These are phyloP conservation scores for Alfaro cultratus DNA, from an alignment of 2,797 vertebrate genomes.

Conservation along the genomic window DNA sequence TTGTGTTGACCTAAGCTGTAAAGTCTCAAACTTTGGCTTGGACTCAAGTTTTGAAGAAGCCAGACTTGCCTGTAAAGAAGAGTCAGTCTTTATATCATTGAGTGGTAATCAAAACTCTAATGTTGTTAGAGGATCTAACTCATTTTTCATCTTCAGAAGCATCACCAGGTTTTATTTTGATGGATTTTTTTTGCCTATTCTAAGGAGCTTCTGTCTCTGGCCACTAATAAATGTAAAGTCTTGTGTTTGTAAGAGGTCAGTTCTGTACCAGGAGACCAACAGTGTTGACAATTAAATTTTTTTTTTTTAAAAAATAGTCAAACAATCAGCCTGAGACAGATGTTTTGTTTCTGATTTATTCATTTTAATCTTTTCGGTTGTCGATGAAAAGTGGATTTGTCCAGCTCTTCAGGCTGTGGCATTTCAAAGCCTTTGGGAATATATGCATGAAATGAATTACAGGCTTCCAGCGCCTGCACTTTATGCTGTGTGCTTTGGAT, in stretches of 20 bases:
- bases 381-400: conserved; percentile 11
- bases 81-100: background rate
- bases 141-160: background rate
- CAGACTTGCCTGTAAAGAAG: background rate
- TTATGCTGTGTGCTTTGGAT: conserved; percentile 12
- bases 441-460: conserved; percentile 38
- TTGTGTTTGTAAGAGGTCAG: background rate
- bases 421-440: conserved; percentile 10
- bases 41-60: background rate
- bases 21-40: background rate
- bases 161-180: background rate
- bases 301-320: background rate
- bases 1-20: background rate
- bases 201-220: background rate
- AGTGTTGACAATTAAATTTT: background rate
- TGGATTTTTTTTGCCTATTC: too few relatives aligned
- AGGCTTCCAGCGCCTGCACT: conserved; percentile 4
- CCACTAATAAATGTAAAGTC: background rate
- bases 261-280: background rate
- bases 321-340: background rate
- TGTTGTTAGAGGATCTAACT: background rate
- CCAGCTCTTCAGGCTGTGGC: background rate
- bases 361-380: background rate
- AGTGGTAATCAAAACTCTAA: background rate
- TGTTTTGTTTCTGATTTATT: background rate